These are phyloP conservation scores for Littorina saxatilis DNA, from an alignment of 1,140 invertebrate species.

Conservation along the genomic window DNA sequence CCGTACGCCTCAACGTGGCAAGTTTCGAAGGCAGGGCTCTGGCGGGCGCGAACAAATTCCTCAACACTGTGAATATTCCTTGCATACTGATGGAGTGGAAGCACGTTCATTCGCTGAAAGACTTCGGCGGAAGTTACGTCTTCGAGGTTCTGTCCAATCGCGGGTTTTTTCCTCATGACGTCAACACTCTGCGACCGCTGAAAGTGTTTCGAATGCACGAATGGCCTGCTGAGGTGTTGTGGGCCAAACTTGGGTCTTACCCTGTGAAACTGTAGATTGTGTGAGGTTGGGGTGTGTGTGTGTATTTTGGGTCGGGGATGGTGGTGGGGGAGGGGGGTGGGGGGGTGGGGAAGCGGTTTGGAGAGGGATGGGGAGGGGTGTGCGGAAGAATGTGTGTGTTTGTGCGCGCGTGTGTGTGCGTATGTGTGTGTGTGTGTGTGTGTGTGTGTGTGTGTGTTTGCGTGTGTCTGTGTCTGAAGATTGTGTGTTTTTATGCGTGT, in stretches of 20 bases:
- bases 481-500: no score
- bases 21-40: neutral
- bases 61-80: neutral
- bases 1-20: neutral
- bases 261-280: neutral
- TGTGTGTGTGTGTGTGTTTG: neutral
- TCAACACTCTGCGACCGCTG: neutral
- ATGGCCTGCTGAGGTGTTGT: neutral
- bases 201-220: neutral
- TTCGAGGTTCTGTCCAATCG: conserved; percentile 2
- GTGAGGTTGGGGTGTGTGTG: neutral
- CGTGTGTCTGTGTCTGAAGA: no score
- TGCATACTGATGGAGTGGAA: conserved; percentile 11
- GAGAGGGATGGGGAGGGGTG: neutral
- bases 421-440: conserved; percentile 9
- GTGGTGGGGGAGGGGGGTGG: neutral
- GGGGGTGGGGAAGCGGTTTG: neutral
- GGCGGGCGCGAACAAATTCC: conserved; percentile 1
- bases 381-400: neutral
- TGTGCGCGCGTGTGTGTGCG: conserved; percentile 14
- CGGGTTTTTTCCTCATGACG: neutral
- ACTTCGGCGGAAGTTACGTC: neutral
- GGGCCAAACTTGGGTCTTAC: neutral
- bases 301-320: neutral
- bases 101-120: neutral